Percentiles rank a stretch among this genome's conserved stretches.
Evolutionary conservation across 2,888 invertebrate species (phyloP).

Genomic region (Bombylius discolor): DNA sequence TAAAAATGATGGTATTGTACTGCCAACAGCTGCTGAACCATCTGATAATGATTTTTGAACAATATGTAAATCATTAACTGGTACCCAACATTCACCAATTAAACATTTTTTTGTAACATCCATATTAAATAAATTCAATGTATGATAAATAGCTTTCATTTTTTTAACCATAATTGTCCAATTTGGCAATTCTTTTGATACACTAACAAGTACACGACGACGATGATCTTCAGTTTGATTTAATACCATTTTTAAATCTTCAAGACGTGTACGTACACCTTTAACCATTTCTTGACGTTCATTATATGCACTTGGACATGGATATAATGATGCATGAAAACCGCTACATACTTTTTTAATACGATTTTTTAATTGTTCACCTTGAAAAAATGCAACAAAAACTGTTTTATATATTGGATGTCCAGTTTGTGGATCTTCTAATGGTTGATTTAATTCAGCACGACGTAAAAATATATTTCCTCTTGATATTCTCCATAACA

Average conservation of each 20-base stretch:
- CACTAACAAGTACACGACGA: conserved; percentile 62
- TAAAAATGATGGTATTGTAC: conserved; percentile 82
- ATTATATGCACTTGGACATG: conserved; percentile 66
- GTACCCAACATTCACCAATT: conserved; percentile 84
- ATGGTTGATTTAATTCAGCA: conserved; percentile 58
- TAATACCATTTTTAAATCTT: conserved; percentile 64
- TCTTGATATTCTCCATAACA: conserved; percentile 78
- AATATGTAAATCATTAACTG: conserved; percentile 51
- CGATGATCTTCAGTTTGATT: conserved; percentile 76
- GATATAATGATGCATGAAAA: conserved; percentile 74
- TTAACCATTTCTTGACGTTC: conserved; percentile 72
- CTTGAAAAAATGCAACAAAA: conserved; percentile 71
- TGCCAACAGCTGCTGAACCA: conserved; percentile 72
- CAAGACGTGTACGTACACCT: conserved; percentile 67
- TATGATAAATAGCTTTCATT: conserved; percentile 90
- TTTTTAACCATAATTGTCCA: conserved; percentile 75
- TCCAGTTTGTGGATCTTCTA: conserved; percentile 59
- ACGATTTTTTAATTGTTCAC: conserved; percentile 68
- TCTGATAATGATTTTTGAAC: conserved; percentile 68
- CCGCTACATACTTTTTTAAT: conserved; percentile 84
- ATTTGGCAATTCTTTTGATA: conserved; percentile 65
- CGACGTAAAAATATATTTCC: conserved; percentile 74
- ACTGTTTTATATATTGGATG: conserved; percentile 64
- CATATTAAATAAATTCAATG: conserved; percentile 81
- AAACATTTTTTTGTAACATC: conserved; percentile 83